Evolutionary conservation across 2,113 vertebrate genomes (phyloP).

Genomic region (Peromyscus californicus): DNA sequence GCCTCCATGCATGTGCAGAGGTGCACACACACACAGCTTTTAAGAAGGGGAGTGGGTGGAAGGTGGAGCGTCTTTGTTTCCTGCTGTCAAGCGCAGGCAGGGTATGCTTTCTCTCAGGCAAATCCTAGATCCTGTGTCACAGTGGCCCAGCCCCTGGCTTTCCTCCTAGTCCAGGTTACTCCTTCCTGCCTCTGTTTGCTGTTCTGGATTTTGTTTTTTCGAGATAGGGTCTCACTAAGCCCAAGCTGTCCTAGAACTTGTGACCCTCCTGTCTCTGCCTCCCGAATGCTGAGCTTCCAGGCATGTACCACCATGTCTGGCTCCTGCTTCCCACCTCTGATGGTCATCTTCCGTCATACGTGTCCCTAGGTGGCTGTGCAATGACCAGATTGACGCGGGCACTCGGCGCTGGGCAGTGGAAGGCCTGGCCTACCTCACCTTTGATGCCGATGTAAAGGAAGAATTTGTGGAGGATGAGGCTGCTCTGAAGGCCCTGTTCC

Average conservation of each 20-base stretch:
- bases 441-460: slow-evolving; percentile 98
- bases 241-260: neutral
- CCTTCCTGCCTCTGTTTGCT: neutral
- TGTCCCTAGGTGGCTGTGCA: slow-evolving; percentile 95
- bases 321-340: neutral
- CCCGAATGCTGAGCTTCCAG: too few relatives aligned
- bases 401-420: slow-evolving; percentile 97
- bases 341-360: accelerated
- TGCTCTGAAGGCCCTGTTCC: slow-evolving; percentile 95
- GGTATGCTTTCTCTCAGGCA: neutral
- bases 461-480: slow-evolving; percentile 95
- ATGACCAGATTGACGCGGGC: slow-evolving; percentile 89
- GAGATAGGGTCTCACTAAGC: neutral
- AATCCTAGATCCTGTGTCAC: neutral
- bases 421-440: slow-evolving; percentile 98
- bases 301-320: neutral
- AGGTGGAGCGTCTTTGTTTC: too few relatives aligned
- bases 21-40: neutral
- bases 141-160: neutral
- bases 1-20: neutral
- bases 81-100: neutral
- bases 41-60: neutral
- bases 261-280: neutral
- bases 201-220: neutral
- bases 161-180: neutral